A percentile compares a stretch with the other conserved stretches of the same genome.
Conservation (phyloP, 2,113 vertebrate genomes). For the Lampris megalopsis region DNA sequence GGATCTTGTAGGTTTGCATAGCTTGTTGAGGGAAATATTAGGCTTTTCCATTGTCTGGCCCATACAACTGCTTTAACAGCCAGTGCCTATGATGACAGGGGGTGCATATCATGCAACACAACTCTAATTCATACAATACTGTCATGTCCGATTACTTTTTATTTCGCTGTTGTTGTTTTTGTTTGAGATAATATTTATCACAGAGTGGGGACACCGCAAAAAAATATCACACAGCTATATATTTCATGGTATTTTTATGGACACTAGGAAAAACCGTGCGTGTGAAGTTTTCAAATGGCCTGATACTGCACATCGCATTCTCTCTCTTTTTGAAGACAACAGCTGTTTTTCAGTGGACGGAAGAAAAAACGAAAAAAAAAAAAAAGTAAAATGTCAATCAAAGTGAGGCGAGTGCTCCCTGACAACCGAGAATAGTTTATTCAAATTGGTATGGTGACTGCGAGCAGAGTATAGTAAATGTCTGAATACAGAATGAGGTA, state of each 20-base stretch:
- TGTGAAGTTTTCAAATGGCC: constrained; percentile 26
- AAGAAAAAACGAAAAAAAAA: no score
- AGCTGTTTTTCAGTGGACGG: constrained; percentile 77
- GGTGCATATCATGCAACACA: neutral
- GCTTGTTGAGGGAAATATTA: neutral
- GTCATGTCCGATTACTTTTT: neutral
- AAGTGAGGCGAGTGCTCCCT: constrained; percentile 85
- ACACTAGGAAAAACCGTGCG: constrained; percentile 12
- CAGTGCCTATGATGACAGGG: neutral
- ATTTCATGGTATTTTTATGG: neutral
- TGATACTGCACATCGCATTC: constrained; percentile 42
- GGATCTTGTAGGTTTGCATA: neutral
- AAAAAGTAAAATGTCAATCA: constrained; percentile 85
- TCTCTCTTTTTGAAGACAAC: constrained; percentile 51
- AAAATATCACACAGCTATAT: constrained; percentile 9
- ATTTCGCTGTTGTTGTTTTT: no score
- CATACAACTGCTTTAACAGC: neutral
- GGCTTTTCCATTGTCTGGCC: neutral
- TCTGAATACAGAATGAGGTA: constrained; percentile 92
- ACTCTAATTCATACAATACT: constrained; percentile 5
- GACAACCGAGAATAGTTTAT: constrained; percentile 90
- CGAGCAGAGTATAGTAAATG: constrained; percentile 84
- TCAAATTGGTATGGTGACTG: constrained; percentile 85
- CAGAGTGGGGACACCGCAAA: neutral
- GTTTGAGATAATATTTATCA: neutral